Evolutionary conservation across 53 echinoderm and acorn worm species (phyloP).

Genomic region (Apostichopus leukothele): DNA sequence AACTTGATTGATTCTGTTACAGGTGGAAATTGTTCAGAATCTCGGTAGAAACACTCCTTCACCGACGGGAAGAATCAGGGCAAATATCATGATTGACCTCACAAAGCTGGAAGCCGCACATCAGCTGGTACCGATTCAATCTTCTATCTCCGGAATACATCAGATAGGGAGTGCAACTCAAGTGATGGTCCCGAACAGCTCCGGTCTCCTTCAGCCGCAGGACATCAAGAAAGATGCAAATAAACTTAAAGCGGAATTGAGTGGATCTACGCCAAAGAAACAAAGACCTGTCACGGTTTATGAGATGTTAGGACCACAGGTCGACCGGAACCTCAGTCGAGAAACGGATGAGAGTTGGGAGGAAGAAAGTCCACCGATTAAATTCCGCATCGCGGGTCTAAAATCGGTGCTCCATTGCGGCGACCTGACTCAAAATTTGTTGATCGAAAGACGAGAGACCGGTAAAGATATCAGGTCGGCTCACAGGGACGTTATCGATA

Average conservation of each 20-base stretch:
- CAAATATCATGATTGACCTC: constrained; percentile 75
- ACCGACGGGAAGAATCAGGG: constrained; percentile 55
- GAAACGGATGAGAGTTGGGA: constrained; percentile 53
- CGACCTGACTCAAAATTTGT: constrained; percentile 71
- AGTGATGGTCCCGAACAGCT: constrained; percentile 41
- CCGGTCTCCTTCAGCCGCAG: constrained; percentile 54
- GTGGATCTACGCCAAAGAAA: not conserved
- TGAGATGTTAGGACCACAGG: constrained; percentile 84
- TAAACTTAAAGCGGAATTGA: constrained; percentile 50
- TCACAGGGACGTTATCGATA: constrained; percentile 66
- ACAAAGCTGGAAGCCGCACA: constrained; percentile 70
- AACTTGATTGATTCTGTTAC: not conserved
- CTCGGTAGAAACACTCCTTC: constrained; percentile 1
- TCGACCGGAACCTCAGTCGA: constrained; percentile 62
- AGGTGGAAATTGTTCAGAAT: not conserved
- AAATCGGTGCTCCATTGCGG: constrained; percentile 63
- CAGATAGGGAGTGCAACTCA: not conserved
- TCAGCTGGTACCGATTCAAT: constrained; percentile 47
- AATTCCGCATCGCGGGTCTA: constrained; percentile 76
- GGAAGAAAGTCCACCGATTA: constrained; percentile 58
- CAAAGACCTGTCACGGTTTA: constrained; percentile 56
- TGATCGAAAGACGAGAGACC: constrained; percentile 76
- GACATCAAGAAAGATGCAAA: constrained; percentile 58
- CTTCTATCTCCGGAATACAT: not conserved
- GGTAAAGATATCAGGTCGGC: constrained; percentile 76